Evolutionary conservation across 1,140 invertebrate species (phyloP).

Genomic region (Magallana angulata): DNA sequence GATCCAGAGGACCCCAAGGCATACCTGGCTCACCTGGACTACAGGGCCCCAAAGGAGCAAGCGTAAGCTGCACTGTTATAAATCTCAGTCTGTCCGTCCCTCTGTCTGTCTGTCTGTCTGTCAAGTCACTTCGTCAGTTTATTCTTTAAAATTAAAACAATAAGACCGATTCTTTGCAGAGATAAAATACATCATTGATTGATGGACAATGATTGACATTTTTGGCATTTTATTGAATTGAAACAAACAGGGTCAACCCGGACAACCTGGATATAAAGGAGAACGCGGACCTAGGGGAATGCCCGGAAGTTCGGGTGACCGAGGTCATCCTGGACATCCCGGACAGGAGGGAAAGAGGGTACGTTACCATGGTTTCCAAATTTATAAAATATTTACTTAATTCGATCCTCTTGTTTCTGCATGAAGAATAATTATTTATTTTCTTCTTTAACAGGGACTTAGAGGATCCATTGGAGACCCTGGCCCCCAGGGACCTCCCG

Average conservation of each 20-base stretch:
- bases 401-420: no score
- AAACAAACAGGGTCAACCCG: conserved; percentile 66
- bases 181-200: no score
- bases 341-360: conserved; percentile 70
- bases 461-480: conserved; percentile 65
- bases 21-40: conserved; percentile 66
- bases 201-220: not conserved
- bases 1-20: conserved; percentile 70
- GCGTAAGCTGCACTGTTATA: conserved; percentile 60
- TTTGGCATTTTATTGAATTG: not conserved
- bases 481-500: conserved; percentile 64
- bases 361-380: conserved; percentile 34
- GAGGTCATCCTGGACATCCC: conserved; percentile 66
- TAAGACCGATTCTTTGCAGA: no score
- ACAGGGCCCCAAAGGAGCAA: conserved; percentile 69
- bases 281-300: conserved; percentile 66
- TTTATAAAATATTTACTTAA: no score
- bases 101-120: no score
- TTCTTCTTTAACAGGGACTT: conserved; percentile 63
- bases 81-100: no score
- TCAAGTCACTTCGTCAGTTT: no score
- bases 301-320: conserved; percentile 64
- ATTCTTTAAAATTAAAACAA: no score
- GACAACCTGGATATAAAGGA: conserved; percentile 69
- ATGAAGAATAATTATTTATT: not conserved